Evolutionary conservation across 1,140 invertebrate genomes (phyloP).

Genomic region (Notospermus geniculatus): DNA sequence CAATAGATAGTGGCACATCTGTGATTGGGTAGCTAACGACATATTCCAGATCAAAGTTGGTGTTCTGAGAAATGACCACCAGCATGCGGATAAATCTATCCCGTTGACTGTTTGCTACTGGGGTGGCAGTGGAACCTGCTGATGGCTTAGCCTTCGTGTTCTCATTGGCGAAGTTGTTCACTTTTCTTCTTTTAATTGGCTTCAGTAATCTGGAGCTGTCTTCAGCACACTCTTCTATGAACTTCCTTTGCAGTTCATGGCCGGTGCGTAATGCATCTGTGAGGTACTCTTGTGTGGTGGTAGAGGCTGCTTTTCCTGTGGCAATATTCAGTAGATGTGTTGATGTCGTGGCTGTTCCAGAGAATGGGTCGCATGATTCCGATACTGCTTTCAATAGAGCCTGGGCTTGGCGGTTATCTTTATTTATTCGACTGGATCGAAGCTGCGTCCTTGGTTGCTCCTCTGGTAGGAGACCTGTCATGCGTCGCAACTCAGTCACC

Average conservation of each 20-base stretch:
- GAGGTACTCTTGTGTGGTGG: slow-evolving; percentile 1
- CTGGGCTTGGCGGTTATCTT: slow-evolving; percentile 3
- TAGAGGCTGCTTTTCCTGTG: slow-evolving; percentile 5
- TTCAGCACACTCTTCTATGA: neutral
- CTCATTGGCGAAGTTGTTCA: slow-evolving; percentile 5
- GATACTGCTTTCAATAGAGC: neutral
- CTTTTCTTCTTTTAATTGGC: neutral
- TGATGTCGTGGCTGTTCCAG: neutral
- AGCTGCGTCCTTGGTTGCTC: neutral
- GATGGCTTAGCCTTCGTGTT: neutral
- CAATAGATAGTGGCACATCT: slow-evolving; percentile 9
- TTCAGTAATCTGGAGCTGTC: slow-evolving; percentile 4
- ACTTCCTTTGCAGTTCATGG: neutral
- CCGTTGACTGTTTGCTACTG: slow-evolving; percentile 4
- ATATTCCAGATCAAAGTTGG: slow-evolving; percentile 7
- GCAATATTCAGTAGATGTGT: neutral
- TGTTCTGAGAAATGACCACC: slow-evolving; percentile 12
- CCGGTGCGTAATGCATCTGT: neutral
- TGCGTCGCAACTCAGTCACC: neutral
- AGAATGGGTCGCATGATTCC: slow-evolving; percentile 3
- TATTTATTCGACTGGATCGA: neutral
- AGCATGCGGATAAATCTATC: slow-evolving; percentile 11
- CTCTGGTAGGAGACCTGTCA: neutral
- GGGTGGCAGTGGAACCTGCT: too few species aligned
- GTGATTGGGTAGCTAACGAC: slow-evolving; percentile 12